Percentiles rank a stretch among this genome's conserved stretches.
Conservation (phyloP, 2,888 invertebrate species). For the Oxyscelio sp. region DNA sequence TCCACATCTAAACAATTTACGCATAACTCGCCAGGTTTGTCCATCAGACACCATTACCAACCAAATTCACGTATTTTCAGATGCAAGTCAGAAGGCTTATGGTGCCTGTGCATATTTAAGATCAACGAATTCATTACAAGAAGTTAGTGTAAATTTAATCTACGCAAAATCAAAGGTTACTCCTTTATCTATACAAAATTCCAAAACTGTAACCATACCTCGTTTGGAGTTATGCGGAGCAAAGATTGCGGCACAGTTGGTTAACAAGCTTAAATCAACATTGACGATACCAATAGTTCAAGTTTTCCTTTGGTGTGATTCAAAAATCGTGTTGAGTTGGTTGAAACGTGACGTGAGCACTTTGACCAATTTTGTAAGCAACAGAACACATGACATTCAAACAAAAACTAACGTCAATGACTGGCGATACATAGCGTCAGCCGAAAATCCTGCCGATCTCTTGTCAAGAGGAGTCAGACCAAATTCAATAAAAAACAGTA, state of each 20-base stretch:
- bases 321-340: slow-evolving; percentile 77
- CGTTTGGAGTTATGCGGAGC: slow-evolving; percentile 31
- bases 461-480: neutral
- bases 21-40: neutral
- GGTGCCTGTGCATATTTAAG: slow-evolving; percentile 23
- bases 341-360: slow-evolving; percentile 55
- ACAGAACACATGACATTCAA: too few species aligned
- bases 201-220: slow-evolving; percentile 15
- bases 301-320: slow-evolving; percentile 76
- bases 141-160: neutral
- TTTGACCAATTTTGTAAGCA: too few species aligned
- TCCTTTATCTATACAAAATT: neutral
- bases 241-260: neutral
- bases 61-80: slow-evolving; percentile 28
- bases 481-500: neutral
- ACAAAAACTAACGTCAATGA: too few species aligned
- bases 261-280: neutral
- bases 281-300: neutral
- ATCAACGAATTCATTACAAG: neutral
- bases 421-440: too few species aligned
- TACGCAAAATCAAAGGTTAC: slow-evolving; percentile 51
- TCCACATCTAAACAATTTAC: neutral
- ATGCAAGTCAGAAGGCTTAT: slow-evolving; percentile 17
- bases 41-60: neutral
- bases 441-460: neutral